Base-by-base conservation (phyloP, 2,888 invertebrate species). In the Drosophila paramelanica region DNA sequence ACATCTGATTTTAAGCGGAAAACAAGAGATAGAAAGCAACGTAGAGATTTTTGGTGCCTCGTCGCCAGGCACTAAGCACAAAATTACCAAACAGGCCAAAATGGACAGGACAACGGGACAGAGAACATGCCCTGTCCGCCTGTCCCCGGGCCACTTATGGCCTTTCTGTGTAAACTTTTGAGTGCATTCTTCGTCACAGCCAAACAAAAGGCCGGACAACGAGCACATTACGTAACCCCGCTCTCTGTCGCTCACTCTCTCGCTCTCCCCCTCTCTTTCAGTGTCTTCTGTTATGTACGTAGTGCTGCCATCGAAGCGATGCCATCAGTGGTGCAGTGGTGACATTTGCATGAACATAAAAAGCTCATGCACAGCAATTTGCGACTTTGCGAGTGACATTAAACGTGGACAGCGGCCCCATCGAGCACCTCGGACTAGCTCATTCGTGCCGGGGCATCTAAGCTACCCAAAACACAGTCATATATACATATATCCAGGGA, bases 1-100 rank as follows among this genome's bases (percentile, higher is more conserved):
- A 91, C 91, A 90, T 90, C 89, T 91, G 90, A 91, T 90, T 91
- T 91, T 91, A 90, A 91, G 90, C 88, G 91, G 91, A 91, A 91
- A 90, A 91, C 90, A 90, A 90, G 90, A 90, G 91, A 89, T 90
- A 73, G 81, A 69, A 61, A 61, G 60, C 51, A 52, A 47, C 39
- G 56, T 41, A 83, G 88, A 36, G 50, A 81, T 77, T 85, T 81
- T 79, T 56, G 69, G 52, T 73, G 73, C 55, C 67, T 64, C 58
- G 66, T 27, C 39, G 27, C 13, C 36, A 59, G 58, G 76, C 72
- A 67, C 89, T 87, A 89, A 84, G 89, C 83, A 76, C 85, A 87
- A 84, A 89, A 84, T 84, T 84, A 84, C 88, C 81, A 73, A 78
- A 72, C 80, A 75, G 70, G 76, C 79, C 36, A 13, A 79, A 79